Conservation (phyloP, 2,113 vertebrate species). For the Corythaixoides concolor region DNA sequence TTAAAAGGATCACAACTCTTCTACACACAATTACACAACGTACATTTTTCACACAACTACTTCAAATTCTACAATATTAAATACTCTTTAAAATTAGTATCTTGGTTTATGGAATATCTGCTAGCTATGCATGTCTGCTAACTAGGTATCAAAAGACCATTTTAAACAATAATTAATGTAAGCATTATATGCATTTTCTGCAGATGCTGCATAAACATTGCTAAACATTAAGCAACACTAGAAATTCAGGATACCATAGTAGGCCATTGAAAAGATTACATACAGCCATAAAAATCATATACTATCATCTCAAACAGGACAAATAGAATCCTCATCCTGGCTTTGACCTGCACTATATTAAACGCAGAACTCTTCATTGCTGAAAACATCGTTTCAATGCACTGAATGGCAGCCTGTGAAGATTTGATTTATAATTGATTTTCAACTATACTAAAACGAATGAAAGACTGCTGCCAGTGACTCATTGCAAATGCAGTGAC, state of each 20-base stretch:
- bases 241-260: background rate
- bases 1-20: background rate
- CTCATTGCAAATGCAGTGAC: background rate
- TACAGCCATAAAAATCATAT: background rate
- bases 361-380: background rate
- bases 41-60: constrained; percentile 22
- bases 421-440: constrained; percentile 15
- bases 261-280: constrained; percentile 29
- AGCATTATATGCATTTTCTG: constrained; percentile 42
- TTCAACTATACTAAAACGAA: constrained; percentile 38
- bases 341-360: background rate
- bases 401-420: constrained; percentile 20
- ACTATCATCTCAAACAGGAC: background rate
- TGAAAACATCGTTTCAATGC: background rate
- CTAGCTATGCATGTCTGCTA: constrained; percentile 3
- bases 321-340: background rate
- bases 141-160: constrained; percentile 46
- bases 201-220: background rate
- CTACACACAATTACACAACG: constrained; percentile 34
- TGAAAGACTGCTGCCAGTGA: background rate
- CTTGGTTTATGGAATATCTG: constrained; percentile 15
- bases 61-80: constrained; percentile 34
- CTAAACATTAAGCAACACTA: background rate
- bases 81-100: constrained; percentile 42
- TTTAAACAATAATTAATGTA: constrained; percentile 58